phyloP scores from a whole-genome alignment of 2,888 invertebrate genomes.

The Eupsilia transversa region DNA sequence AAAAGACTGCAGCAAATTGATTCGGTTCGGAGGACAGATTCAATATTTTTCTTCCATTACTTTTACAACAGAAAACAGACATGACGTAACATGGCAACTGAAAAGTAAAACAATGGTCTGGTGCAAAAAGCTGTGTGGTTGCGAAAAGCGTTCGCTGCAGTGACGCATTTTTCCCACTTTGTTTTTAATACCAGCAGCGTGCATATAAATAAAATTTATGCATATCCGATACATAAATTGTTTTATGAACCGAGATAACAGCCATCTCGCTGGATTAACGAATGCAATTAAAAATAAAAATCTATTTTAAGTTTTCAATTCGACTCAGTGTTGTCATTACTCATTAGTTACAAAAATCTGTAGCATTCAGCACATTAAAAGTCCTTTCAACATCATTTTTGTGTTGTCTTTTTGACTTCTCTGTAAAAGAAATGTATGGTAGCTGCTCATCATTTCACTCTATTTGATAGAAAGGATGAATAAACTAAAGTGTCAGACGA shows the following conservation, averaged over 20 bases:
- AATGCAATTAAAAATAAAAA: constrained; percentile 52
- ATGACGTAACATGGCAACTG: constrained; percentile 32
- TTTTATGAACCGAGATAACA: constrained; percentile 54
- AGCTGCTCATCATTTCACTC: neutral
- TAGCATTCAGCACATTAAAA: neutral
- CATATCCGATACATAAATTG: constrained; percentile 54
- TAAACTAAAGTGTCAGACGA: neutral
- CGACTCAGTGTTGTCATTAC: constrained; percentile 6
- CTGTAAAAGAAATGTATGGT: neutral
- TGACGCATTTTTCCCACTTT: constrained; percentile 45
- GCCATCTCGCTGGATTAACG: constrained; percentile 29
- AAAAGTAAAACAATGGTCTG: constrained; percentile 43
- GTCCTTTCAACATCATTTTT: neutral
- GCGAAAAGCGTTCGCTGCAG: constrained; percentile 18
- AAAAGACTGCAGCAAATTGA: neutral
- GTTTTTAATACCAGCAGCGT: constrained; percentile 48
- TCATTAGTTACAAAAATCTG: constrained; percentile 9
- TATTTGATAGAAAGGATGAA: neutral
- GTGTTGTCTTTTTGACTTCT: neutral
- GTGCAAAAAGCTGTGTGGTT: constrained; percentile 43
- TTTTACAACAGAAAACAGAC: constrained; percentile 16
- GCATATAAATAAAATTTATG: constrained; percentile 58
- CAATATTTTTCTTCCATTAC: constrained; percentile 31
- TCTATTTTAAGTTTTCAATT: constrained; percentile 37
- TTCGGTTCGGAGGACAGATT: constrained; percentile 15